A percentile compares a stretch with the other conserved stretches of the same genome.
These are phyloP conservation scores for Coleophora deauratella DNA, from an alignment of 2,888 invertebrate genomes.

Conservation along the genomic window DNA sequence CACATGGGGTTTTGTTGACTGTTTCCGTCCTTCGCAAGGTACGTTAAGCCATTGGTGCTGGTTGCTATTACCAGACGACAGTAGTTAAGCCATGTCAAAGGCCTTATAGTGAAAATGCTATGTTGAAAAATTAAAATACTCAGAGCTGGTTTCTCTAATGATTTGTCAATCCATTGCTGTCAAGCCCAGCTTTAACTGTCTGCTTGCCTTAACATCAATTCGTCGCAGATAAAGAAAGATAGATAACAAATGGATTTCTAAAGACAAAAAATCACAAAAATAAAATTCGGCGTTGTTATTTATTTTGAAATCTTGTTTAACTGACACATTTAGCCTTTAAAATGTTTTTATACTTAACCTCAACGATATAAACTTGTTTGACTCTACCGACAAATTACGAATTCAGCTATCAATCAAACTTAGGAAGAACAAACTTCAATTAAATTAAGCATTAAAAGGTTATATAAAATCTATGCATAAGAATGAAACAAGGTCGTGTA, in stretches of 20 bases:
- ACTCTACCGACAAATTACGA: slow-evolving; percentile 1
- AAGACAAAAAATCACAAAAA: slow-evolving; percentile 22
- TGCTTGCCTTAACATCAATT: slow-evolving; percentile 29
- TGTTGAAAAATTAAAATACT: too few species aligned
- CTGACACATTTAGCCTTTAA: neutral
- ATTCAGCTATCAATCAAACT: slow-evolving; percentile 17
- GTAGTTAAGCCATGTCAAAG: too few species aligned
- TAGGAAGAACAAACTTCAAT: slow-evolving; percentile 18
- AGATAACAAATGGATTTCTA: slow-evolving; percentile 28
- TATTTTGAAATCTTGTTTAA: neutral
- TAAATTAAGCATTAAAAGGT: slow-evolving; percentile 15
- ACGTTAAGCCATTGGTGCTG: too few species aligned
- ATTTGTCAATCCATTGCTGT: slow-evolving; percentile 48
- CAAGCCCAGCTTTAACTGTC: slow-evolving; percentile 21
- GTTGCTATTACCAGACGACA: too few species aligned
- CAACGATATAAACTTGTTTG: neutral
- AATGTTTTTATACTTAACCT: neutral
- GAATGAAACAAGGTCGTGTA: slow-evolving; percentile 26
- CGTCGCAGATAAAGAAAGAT: slow-evolving; percentile 28
- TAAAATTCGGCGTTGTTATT: slow-evolving; percentile 3
- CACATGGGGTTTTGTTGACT: too few species aligned
- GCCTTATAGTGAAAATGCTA: too few species aligned
- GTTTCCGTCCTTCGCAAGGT: too few species aligned
- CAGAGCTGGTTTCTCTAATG: slow-evolving; percentile 19
- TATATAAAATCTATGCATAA: slow-evolving; percentile 16